Base-by-base conservation (phyloP, 2,888 invertebrate genomes). In the Syritta pipiens region DNA sequence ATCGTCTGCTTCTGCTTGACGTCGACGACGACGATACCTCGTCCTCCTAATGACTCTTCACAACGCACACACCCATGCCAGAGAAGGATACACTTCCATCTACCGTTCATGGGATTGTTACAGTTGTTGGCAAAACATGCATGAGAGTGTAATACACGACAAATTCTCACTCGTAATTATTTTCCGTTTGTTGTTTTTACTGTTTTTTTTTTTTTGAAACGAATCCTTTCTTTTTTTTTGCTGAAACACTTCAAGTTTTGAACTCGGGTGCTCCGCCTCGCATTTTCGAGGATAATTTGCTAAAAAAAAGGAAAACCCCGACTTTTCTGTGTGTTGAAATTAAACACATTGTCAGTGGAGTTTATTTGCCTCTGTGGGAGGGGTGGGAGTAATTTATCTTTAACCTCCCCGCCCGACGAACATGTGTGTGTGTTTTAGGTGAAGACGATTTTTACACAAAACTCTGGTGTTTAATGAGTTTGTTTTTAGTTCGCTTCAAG, bases 81-180 rank as follows among this genome's bases (percentile, higher is more conserved):
- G 7, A n/a, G n/a, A 19, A 10, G 17, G 5, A 24, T 48, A 42
- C 42, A 9, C 28, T 28, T n/a, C 7, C n/a, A 7, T 6, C 7
- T 28, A n/a, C 28, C 2, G n/a, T n/a, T n/a, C 17, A 22, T 17
- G 5, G 17, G 7, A 28, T 51, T 49, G 20, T 40, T 20, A 44
- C 48, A 19, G 37, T 67, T 48, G 48, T 46, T 57, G 24, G 44
- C 44, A 44, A 24, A 53, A 30, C 22, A 51, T 40, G 28, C 20
- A 44, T n/a, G 19, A 28, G 26, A 28, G 20, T 46, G 65, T 46
- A 17, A 20, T 30, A 57, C 30, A 30, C 4, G 57, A 57, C 22
- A 28, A 67, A 55, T 67, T 68, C 57, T 49, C 40, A 37, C 57
- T 40, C 48, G 67, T 57, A 68, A 68, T 68, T 68, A 68, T 49